Conservation (phyloP, 2,797 vertebrate species). For the Gambelia wislizenii region DNA sequence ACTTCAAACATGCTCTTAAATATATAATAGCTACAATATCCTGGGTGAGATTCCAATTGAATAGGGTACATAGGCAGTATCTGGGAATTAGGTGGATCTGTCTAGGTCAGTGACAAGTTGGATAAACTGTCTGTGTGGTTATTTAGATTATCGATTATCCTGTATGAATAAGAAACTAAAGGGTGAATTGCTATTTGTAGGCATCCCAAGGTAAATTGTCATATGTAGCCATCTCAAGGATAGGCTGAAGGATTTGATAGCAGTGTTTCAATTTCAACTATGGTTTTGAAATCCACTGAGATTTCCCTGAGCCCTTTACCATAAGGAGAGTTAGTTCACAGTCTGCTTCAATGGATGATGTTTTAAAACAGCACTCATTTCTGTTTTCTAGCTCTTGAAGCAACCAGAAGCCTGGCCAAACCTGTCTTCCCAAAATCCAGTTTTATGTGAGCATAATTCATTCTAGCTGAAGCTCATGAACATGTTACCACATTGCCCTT, state of each 20-base stretch:
- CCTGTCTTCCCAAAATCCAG: background rate
- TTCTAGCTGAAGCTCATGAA: background rate
- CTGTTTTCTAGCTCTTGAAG: background rate
- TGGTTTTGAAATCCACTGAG: background rate
- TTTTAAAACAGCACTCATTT: background rate
- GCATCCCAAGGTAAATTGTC: no score
- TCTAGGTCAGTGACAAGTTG: background rate
- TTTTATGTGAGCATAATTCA: background rate
- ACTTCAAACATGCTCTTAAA: no score
- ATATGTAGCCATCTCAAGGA: background rate
- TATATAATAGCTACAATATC: no score
- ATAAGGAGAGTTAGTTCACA: background rate
- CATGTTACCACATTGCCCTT: background rate
- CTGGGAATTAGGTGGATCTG: background rate
- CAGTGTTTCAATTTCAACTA: background rate
- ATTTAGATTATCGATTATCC: background rate
- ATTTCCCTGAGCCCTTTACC: background rate
- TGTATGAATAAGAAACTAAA: background rate
- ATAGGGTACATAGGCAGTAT: background rate
- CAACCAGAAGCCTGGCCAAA: background rate
- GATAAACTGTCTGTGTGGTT: background rate
- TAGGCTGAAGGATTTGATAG: background rate
- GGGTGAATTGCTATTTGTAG: background rate
- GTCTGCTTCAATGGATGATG: background rate
- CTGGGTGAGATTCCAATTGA: background rate